A percentile compares a stretch with the other conserved stretches of the same genome.
These are phyloP conservation scores for Epizoanthus fatuus DNA, from an alignment of 92 coral and sea anemone genomes.

Conservation along the genomic window DNA sequence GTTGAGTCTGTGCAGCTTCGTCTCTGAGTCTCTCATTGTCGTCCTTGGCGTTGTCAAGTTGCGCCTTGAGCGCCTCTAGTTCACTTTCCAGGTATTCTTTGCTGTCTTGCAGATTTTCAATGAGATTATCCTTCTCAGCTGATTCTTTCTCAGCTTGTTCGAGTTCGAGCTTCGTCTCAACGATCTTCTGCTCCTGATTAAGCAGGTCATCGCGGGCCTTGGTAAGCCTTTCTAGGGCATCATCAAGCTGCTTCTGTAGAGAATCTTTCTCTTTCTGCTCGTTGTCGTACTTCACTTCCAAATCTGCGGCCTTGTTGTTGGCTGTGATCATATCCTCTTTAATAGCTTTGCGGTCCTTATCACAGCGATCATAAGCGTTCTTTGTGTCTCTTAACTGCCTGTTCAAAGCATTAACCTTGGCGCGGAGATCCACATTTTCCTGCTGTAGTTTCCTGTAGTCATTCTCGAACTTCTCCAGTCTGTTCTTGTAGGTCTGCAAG, in stretches of 20 bases:
- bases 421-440: constrained; percentile 88
- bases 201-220: constrained; percentile 84
- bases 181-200: constrained; percentile 80
- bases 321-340: constrained; percentile 74
- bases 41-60: constrained; percentile 72
- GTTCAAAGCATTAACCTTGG: constrained; percentile 76
- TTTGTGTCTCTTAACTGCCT: constrained; percentile 80
- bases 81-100: constrained; percentile 85
- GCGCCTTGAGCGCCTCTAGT: constrained; percentile 77
- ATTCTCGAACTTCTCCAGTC: constrained; percentile 85
- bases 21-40: constrained; percentile 79
- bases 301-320: constrained; percentile 80
- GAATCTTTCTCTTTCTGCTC: constrained; percentile 85
- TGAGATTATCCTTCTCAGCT: constrained; percentile 85
- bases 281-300: constrained; percentile 74
- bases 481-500: constrained; percentile 78
- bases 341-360: constrained; percentile 84
- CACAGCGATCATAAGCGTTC: constrained; percentile 77
- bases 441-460: constrained; percentile 84
- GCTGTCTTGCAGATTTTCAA: constrained; percentile 75
- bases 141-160: constrained; percentile 79
- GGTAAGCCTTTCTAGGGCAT: constrained; percentile 77
- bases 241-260: constrained; percentile 81
- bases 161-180: constrained; percentile 84
- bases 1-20: constrained; percentile 69